Evolutionary conservation across 2,888 invertebrate genomes (phyloP), one percentile per base, ranked within the genome.

Genomic region (Pomacea canaliculata): DNA sequence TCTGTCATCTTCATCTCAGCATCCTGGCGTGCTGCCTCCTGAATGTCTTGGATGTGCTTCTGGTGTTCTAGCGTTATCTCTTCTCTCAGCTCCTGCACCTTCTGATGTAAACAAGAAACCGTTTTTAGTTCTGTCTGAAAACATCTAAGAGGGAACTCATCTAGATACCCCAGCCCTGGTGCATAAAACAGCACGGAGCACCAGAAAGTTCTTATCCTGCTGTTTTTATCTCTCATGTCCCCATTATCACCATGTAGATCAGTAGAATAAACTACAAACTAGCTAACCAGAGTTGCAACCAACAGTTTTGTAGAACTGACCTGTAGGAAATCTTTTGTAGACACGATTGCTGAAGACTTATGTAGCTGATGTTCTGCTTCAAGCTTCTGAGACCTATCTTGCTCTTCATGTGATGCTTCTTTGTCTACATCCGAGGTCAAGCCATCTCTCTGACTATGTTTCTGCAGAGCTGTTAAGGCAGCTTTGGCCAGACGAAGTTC

Each of bases 401-500:
- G 65, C 62, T 60, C 73, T 19, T 76, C 77, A 16, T 70, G 76
- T 37, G 71, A 67, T 19, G 27, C 76, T 12, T 68, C 77, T 60
- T 71, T 62, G 62, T 77, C 81, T 69, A 23, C 27, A 9, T 72
- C 75, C 2, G 27, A 37, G 5, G 59, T 68, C 51, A 75, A 73
- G 18, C 77, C 49, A 48, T 78, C 77, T 16, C 27, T 66, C 75
- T 81, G 81, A 63, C 82, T 78, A 71, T 83, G 83, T 49, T 83
- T 81, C 67, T 83, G 82, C 71, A 80, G 80, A n/a, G 75, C 65
- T 16, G 76, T 70, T 63, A 86, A 71, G 13, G 85, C 85, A 71
- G 82, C 79, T 70, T 85, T 85, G 10, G 87, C 85, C n/a, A 83
- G 83, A 19, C 83, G 78, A 23, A 87, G 80, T 78, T 86, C 85